A percentile compares a stretch with the other conserved stretches of the same genome.
Evolutionary conservation across 2,797 vertebrate genomes (phyloP).

Genomic region (Periophthalmus magnuspinnatus): DNA sequence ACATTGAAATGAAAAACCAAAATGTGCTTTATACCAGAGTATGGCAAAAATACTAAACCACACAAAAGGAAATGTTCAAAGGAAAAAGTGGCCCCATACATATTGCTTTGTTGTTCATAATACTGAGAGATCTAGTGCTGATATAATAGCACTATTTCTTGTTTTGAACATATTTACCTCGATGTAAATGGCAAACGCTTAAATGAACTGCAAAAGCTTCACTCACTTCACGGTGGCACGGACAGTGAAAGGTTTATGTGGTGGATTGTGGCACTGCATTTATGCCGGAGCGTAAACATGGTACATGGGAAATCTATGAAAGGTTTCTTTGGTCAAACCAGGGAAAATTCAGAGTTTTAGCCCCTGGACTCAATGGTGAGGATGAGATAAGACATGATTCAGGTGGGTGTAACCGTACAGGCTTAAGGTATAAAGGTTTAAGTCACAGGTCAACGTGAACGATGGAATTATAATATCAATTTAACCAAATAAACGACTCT

Average conservation of each 20-base stretch:
- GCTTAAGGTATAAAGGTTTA: conserved; percentile 62
- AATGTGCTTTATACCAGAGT: conserved; percentile 52
- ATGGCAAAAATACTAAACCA: conserved; percentile 41
- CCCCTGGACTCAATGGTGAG: conserved; percentile 54
- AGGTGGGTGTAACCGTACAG: conserved; percentile 34
- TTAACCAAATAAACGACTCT: conserved; percentile 13
- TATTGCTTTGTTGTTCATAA: conserved; percentile 82
- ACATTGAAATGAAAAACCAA: conserved; percentile 51
- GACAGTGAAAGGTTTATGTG: conserved; percentile 17
- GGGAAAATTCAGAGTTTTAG: conserved; percentile 52
- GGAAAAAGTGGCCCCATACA: conserved; percentile 58
- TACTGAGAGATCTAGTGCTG: conserved; percentile 69
- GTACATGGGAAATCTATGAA: conserved; percentile 41
- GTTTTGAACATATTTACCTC: conserved; percentile 48
- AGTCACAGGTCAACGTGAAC: conserved; percentile 51
- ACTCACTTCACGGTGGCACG: conserved; percentile 52
- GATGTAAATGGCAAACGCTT: conserved; percentile 54
- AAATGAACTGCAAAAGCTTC: conserved; percentile 54
- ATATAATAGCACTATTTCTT: conserved; percentile 43
- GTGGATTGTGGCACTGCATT: conserved; percentile 60
- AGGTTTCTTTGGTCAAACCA: conserved; percentile 81
- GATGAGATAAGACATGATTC: conserved; percentile 54
- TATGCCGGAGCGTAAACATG: conserved; percentile 68
- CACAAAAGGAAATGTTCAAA: conserved; percentile 42
- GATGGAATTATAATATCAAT: conserved; percentile 41